These are phyloP conservation scores for Corythoichthys intestinalis DNA, from an alignment of 2,113 vertebrate genomes.

Conservation along the genomic window DNA sequence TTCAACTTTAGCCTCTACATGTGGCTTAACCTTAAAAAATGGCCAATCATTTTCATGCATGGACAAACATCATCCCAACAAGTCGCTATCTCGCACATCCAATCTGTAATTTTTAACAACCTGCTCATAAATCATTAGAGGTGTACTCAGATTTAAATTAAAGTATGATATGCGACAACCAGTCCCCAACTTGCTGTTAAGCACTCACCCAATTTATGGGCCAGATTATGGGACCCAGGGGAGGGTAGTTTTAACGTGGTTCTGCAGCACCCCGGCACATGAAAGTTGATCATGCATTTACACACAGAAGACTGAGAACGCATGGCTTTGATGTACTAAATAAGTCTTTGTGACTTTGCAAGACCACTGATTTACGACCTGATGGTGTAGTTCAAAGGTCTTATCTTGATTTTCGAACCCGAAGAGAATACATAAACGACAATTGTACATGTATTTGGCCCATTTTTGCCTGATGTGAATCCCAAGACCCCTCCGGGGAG, in stretches of 20 bases:
- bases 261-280: conserved; percentile 42
- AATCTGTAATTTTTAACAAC: conserved; percentile 21
- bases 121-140: conserved; percentile 44
- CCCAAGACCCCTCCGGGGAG: conserved; percentile 11
- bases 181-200: conserved; percentile 25
- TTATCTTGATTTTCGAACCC: conserved; percentile 2
- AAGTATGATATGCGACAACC: conserved; percentile 37
- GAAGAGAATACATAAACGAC: not conserved
- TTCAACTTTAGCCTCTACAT: not conserved
- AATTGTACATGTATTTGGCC: conserved; percentile 10
- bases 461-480: conserved; percentile 16
- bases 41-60: not conserved
- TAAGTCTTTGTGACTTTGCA: not conserved
- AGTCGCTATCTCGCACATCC: not conserved
- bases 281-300: conserved; percentile 34
- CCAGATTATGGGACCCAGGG: conserved; percentile 24
- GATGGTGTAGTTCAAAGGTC: not conserved
- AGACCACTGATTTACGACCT: conserved; percentile 1
- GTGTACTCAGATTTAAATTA: conserved; percentile 29
- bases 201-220: conserved; percentile 42
- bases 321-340: not conserved
- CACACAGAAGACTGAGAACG: not conserved
- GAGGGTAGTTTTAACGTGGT: conserved; percentile 59
- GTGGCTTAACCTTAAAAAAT: not conserved
- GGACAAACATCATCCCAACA: not conserved